Evolutionary conservation across 1,140 invertebrate species (phyloP).

Genomic region (Wiebesia pumilae): DNA sequence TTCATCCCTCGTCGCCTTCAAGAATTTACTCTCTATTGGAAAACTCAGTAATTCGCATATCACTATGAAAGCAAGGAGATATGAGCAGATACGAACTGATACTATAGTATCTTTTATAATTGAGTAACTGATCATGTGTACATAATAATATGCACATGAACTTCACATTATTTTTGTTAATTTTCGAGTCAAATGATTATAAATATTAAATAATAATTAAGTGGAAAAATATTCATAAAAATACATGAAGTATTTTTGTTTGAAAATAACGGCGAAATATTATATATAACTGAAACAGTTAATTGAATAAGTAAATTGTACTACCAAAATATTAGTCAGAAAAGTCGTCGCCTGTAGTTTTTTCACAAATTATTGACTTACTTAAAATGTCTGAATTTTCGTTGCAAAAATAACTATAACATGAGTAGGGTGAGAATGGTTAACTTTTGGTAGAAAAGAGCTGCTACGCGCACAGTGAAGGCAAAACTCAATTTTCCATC

Average conservation of each 20-base stretch:
- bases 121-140: neutral
- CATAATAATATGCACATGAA: neutral
- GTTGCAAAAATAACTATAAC: constrained; percentile 1
- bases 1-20: constrained; percentile 2
- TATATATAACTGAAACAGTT: neutral
- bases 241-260: neutral
- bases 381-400: neutral
- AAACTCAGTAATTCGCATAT: constrained; percentile 6
- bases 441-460: neutral
- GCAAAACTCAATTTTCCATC: constrained; percentile 18
- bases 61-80: neutral
- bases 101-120: neutral
- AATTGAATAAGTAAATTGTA: neutral
- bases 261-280: neutral
- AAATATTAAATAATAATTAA: no score
- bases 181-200: no score
- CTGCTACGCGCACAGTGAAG: neutral
- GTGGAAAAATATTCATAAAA: no score
- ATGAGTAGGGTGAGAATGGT: neutral
- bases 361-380: neutral
- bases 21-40: constrained; percentile 6
- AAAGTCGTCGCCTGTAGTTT: neutral
- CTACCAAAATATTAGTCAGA: neutral
- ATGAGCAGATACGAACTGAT: neutral
- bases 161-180: no score